Conservation (phyloP, 2,888 invertebrate species). For the Philonicus albiceps region DNA sequence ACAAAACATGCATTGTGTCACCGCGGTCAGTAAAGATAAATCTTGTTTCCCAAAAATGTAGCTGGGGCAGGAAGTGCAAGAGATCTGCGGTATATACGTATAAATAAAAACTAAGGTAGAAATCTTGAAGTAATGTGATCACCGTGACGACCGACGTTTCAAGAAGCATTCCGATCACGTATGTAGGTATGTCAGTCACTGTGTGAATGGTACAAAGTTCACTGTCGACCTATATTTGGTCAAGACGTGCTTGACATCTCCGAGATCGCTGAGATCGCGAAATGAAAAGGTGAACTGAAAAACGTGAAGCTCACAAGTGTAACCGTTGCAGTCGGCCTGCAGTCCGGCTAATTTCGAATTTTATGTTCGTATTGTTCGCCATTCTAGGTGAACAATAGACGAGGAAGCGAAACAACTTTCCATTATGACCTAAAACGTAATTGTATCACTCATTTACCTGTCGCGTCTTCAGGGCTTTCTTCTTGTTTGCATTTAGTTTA, state of each 20-base stretch:
- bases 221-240: constrained; percentile 42
- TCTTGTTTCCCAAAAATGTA: neutral
- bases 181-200: constrained; percentile 42
- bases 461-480: constrained; percentile 26
- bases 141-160: neutral
- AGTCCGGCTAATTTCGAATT: constrained; percentile 10
- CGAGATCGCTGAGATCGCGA: constrained; percentile 4
- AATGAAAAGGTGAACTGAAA: constrained; percentile 19
- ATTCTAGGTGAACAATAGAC: constrained; percentile 29
- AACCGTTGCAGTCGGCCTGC: neutral
- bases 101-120: neutral
- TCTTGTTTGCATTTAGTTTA: constrained; percentile 13
- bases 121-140: neutral
- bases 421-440: constrained; percentile 39
- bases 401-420: constrained; percentile 28
- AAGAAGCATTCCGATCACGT: constrained; percentile 36
- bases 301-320: neutral
- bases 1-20: neutral
- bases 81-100: neutral
- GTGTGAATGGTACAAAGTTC: constrained; percentile 39
- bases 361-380: constrained; percentile 9
- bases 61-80: neutral
- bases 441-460: neutral
- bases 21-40: neutral
- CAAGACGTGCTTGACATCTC: constrained; percentile 25